Evolutionary conservation across 2,888 invertebrate species (phyloP).

Genomic region (Drosophila parthenogenetica): DNA sequence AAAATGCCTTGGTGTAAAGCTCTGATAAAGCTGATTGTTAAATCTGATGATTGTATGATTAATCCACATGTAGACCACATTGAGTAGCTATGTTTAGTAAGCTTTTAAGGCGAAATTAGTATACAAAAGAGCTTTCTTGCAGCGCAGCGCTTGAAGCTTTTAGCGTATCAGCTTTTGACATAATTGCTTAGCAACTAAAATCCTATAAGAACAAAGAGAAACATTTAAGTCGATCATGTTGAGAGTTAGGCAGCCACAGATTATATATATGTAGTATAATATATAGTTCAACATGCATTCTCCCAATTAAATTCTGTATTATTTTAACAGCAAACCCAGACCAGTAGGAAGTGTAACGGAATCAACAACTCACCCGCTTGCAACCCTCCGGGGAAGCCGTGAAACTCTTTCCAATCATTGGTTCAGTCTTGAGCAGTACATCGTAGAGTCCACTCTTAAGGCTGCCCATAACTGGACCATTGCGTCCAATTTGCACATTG

Average conservation of each 20-base stretch:
- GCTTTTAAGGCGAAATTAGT: constrained; percentile 77
- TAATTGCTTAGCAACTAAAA: constrained; percentile 84
- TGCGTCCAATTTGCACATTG: constrained; percentile 89
- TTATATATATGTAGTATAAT: constrained; percentile 11
- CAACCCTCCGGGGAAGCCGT: constrained; percentile 87
- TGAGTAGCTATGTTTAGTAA: constrained; percentile 77
- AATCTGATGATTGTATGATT: constrained; percentile 66
- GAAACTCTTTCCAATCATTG: constrained; percentile 85
- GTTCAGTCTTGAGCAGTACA: constrained; percentile 86
- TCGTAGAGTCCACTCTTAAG: constrained; percentile 83
- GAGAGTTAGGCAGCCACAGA: constrained; percentile 60
- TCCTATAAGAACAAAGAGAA: constrained; percentile 83
- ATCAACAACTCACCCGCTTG: constrained; percentile 86
- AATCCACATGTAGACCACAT: constrained; percentile 79
- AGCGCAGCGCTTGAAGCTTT: constrained; percentile 77
- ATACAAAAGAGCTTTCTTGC: constrained; percentile 77
- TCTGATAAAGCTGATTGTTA: constrained; percentile 40
- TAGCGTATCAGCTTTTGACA: constrained; percentile 65
- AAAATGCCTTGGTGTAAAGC: constrained; percentile 8
- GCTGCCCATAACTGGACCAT: constrained; percentile 86
- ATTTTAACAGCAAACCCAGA: constrained; percentile 1
- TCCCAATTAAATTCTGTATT: constrained; percentile 1
- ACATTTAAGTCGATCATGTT: constrained; percentile 69
- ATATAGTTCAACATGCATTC: constrained; percentile 56
- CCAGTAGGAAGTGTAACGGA: constrained; percentile 4